Conservation (phyloP, 2,113 vertebrate genomes). For the Brachionichthys hirsutus region DNA sequence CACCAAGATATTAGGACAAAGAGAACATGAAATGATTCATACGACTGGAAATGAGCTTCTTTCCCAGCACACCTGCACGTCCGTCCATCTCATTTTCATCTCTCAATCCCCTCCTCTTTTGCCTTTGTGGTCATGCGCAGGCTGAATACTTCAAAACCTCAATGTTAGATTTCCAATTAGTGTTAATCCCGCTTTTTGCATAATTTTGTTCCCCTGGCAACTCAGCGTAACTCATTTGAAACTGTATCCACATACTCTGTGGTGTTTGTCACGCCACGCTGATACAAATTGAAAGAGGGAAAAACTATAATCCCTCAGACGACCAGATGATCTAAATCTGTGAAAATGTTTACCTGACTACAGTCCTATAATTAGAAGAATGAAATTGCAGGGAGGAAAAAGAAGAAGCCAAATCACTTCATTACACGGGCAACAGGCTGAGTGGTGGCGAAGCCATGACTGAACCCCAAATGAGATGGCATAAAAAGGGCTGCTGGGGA, state of each 20-base stretch:
- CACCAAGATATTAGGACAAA: conserved; percentile 19
- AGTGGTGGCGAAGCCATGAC: conserved; percentile 32
- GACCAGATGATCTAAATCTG: conserved; percentile 38
- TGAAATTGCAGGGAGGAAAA: conserved; percentile 39
- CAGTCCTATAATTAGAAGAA: conserved; percentile 55
- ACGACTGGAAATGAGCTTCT: conserved; percentile 10
- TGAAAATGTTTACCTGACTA: conserved; percentile 47
- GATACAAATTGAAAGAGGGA: conserved; percentile 33
- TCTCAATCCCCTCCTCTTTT: not conserved
- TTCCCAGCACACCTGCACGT: conserved; percentile 35
- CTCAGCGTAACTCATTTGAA: conserved; percentile 37
- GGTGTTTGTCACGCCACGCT: conserved; percentile 35
- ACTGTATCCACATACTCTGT: conserved; percentile 45
- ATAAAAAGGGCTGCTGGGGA: not conserved
- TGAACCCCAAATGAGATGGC: conserved; percentile 41
- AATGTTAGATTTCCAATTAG: conserved; percentile 1
- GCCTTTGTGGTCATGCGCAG: not conserved
- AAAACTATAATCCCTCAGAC: conserved; percentile 6
- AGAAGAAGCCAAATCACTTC: conserved; percentile 40
- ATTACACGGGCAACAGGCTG: conserved; percentile 34
- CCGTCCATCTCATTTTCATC: conserved; percentile 36
- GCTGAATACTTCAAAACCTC: conserved; percentile 11
- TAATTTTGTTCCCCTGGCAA: conserved; percentile 30
- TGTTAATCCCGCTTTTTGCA: not conserved
- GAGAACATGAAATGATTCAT: conserved; percentile 38